phyloP scores from a whole-genome alignment of 2,888 invertebrate genomes.

The Agrochola circellaris region DNA sequence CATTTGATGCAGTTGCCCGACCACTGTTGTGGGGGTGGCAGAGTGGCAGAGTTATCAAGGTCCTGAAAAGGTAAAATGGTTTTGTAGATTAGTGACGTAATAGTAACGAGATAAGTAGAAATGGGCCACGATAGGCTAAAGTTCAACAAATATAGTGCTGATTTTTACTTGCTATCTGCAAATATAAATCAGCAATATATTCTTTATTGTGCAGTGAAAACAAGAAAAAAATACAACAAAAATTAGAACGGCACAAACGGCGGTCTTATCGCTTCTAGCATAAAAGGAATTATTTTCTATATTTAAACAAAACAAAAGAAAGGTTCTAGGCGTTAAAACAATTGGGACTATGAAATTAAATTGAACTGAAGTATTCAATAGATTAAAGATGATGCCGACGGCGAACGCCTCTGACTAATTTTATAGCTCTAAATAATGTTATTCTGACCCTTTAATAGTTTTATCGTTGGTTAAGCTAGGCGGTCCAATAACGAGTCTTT shows the following conservation, averaged over 20 bases:
- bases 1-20: conserved; percentile 42
- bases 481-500: not conserved
- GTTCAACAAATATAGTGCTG: no score
- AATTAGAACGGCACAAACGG: not conserved
- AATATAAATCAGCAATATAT: no score
- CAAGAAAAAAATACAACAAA: not conserved
- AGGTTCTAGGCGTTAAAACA: not conserved
- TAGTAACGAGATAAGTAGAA: no score
- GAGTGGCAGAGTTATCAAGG: not conserved
- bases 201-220: not conserved
- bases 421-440: conserved; percentile 5
- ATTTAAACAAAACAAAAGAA: not conserved
- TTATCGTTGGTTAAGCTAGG: conserved; percentile 1
- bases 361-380: conserved; percentile 12
- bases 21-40: not conserved
- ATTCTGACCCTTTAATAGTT: not conserved
- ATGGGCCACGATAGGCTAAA: no score
- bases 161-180: no score
- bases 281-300: not conserved
- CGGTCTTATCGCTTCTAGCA: not conserved
- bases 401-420: not conserved
- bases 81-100: not conserved
- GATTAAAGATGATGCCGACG: not conserved
- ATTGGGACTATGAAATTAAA: not conserved
- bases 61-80: not conserved